These are phyloP conservation scores for Caenorhabditis sp. DNA, from an alignment of 2,888 invertebrate species.

Conservation along the genomic window DNA sequence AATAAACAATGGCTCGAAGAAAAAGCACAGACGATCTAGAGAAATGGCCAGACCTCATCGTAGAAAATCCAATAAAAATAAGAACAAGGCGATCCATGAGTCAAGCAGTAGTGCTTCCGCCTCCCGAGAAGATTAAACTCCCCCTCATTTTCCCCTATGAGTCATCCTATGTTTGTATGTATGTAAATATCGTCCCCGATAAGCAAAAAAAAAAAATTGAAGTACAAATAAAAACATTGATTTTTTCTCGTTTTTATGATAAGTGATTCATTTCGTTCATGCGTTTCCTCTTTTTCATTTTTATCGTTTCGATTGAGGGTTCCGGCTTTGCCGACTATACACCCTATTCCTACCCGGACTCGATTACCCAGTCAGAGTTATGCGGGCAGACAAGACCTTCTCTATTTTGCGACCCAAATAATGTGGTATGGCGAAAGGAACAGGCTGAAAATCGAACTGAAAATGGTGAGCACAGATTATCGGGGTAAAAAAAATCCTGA, in stretches of 20 bases:
- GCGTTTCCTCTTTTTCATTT: background rate
- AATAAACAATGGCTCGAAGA: background rate
- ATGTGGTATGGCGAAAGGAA: background rate
- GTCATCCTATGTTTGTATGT: background rate
- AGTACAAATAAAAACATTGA: background rate
- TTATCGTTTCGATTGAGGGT: no score
- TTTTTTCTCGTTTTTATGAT: background rate
- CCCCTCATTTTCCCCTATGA: background rate
- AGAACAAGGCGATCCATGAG: background rate
- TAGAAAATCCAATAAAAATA: no score
- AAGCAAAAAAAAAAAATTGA: conserved; percentile 1
- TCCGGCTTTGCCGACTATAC: conserved; percentile 27
- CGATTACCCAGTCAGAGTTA: conserved; percentile 29
- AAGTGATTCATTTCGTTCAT: background rate
- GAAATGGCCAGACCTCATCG: background rate
- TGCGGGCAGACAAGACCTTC: conserved; percentile 34
- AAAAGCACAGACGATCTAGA: background rate
- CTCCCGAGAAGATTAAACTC: background rate
- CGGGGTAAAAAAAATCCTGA: no score
- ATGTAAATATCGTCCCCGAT: background rate
- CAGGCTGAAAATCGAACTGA: conserved; percentile 1
- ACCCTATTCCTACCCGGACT: conserved; percentile 33
- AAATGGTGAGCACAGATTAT: conserved; percentile 2
- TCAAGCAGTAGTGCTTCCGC: background rate
- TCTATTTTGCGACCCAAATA: conserved; percentile 33